These are phyloP conservation scores for Mnemiopsis leidyi DNA, from an alignment of 37 sponge, comb jelly and placozoan species.

Conservation along the genomic window DNA sequence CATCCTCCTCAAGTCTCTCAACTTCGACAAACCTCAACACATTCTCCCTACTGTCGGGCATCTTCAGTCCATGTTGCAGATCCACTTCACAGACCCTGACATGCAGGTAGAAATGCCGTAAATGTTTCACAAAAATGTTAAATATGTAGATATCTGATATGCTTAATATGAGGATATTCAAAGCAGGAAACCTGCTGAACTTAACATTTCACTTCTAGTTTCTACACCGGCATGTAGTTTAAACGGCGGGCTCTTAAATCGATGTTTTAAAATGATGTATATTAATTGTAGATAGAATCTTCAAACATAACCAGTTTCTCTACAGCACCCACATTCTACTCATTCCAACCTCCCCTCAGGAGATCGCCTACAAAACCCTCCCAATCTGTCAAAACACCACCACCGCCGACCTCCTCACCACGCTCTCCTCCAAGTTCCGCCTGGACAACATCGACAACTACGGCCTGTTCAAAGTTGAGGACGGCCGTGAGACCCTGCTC, in stretches of 20 bases:
- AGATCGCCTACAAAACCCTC: conserved; percentile 50
- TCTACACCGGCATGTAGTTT: too few relatives aligned
- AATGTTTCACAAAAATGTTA: too few relatives aligned
- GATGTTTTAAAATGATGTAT: too few relatives aligned
- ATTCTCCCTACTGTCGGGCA: conserved; percentile 50
- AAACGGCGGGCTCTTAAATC: too few relatives aligned
- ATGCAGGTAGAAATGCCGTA: conserved; percentile 2
- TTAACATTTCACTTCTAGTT: too few relatives aligned
- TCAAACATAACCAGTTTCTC: too few relatives aligned
- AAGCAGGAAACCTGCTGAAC: too few relatives aligned
- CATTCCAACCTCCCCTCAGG: too few relatives aligned
- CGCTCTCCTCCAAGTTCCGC: conserved; percentile 46
- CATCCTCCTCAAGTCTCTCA: conserved; percentile 30
- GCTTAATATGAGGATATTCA: too few relatives aligned
- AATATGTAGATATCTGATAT: too few relatives aligned
- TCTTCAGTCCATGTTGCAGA: conserved; percentile 50
- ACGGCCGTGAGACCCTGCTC: conserved; percentile 5
- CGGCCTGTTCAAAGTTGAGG: conserved; percentile 55
- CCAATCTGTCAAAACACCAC: conserved; percentile 59
- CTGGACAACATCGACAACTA: conserved; percentile 17
- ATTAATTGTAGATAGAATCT: too few relatives aligned
- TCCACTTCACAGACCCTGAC: conserved; percentile 48
- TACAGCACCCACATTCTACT: too few relatives aligned
- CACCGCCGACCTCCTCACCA: background rate
- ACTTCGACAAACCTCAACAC: conserved; percentile 2